Conservation (phyloP, 2,113 vertebrate genomes). For the Dinomys branickii region DNA sequence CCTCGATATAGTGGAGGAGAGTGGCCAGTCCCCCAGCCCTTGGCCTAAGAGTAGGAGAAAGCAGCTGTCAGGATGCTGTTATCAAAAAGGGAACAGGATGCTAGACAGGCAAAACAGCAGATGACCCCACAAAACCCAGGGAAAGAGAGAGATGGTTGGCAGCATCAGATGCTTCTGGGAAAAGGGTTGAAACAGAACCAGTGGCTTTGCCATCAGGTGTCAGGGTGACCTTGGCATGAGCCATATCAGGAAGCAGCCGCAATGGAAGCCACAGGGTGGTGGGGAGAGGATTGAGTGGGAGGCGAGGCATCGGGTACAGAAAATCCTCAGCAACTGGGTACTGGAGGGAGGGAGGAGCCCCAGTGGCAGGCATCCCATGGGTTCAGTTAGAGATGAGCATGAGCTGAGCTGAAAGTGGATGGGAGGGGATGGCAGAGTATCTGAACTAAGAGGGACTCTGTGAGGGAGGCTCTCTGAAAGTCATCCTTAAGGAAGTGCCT, state of each 20-base stretch:
- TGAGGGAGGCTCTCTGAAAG: not conserved
- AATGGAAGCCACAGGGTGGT: conserved; percentile 24
- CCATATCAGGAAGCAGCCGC: not conserved
- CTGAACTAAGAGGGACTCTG: not conserved
- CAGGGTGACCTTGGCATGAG: conserved; percentile 54
- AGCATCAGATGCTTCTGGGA: not conserved
- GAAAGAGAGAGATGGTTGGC: not conserved
- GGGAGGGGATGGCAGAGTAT: not conserved
- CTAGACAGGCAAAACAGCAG: not conserved
- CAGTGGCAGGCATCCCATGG: not conserved
- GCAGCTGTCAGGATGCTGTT: not conserved
- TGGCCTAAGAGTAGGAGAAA: not conserved
- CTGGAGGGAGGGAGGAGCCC: not conserved
- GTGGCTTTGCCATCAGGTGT: not conserved
- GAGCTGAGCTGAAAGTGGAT: not conserved
- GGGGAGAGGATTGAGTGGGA: conserved; percentile 48
- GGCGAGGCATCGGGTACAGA: conserved; percentile 23
- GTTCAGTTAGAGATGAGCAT: not conserved
- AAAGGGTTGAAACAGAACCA: not conserved
- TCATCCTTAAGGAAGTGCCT: not conserved
- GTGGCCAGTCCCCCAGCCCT: not conserved
- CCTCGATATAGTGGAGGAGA: not conserved
- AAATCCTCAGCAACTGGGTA: conserved; percentile 2
- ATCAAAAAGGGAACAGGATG: not conserved
- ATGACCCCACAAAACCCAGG: not conserved